Percentiles rank a stretch among this genome's conserved stretches.
Evolutionary conservation across 2,113 vertebrate genomes (phyloP).

Genomic region (Motacilla tschutschensis): DNA sequence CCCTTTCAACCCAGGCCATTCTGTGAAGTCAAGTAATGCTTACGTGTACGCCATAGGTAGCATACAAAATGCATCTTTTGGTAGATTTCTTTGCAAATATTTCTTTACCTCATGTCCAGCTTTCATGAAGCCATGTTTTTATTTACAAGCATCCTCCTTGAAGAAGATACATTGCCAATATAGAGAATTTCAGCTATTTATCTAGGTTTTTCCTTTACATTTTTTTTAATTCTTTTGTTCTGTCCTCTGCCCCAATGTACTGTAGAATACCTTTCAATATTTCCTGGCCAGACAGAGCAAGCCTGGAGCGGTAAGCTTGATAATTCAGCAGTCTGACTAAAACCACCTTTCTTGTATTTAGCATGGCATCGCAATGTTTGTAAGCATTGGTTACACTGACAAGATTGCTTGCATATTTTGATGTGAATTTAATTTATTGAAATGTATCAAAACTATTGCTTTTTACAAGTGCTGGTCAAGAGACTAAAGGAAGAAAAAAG

Average conservation of each 20-base stretch:
- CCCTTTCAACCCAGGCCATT: neutral
- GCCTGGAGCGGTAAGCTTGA: slow-evolving; percentile 93
- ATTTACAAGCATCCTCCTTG: neutral
- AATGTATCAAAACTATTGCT: neutral
- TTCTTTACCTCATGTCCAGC: neutral
- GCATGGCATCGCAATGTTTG: slow-evolving; percentile 65
- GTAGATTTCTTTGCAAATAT: neutral
- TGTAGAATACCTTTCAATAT: slow-evolving; percentile 98
- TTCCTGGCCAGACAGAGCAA: slow-evolving; percentile 95
- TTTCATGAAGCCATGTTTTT: slow-evolving; percentile 5
- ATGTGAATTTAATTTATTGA: neutral
- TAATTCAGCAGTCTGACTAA: slow-evolving; percentile 59
- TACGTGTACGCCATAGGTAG: neutral
- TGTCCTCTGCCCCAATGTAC: slow-evolving; percentile 82
- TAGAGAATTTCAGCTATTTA: slow-evolving; percentile 7
- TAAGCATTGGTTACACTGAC: slow-evolving; percentile 69
- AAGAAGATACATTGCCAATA: slow-evolving; percentile 19
- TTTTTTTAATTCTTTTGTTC: slow-evolving; percentile 73
- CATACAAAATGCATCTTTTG: neutral
- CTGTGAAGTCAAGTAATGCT: neutral
- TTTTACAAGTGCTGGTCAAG: slow-evolving; percentile 30
- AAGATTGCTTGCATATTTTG: slow-evolving; percentile 26
- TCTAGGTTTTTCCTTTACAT: slow-evolving; percentile 24
- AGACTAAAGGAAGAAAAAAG: neutral
- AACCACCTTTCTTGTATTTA: slow-evolving; percentile 43